These are phyloP conservation scores for Sebastes cheni DNA, from an alignment of 2,797 vertebrate genomes.

Conservation along the genomic window DNA sequence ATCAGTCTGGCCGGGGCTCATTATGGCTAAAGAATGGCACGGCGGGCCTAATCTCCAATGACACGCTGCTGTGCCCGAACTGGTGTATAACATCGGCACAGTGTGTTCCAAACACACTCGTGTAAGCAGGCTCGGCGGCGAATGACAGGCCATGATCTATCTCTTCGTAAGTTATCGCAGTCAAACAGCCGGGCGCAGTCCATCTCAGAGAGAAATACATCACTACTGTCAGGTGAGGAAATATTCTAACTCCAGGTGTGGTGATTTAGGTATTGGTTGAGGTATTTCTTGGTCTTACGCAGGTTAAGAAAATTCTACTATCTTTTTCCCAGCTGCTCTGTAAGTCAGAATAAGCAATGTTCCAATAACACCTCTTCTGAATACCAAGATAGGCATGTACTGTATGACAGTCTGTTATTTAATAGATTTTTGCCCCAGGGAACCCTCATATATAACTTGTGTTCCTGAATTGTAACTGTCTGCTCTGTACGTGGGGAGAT, in stretches of 20 bases:
- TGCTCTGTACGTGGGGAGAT: background rate
- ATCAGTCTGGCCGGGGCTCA: conserved; percentile 53
- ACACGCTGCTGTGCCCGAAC: conserved; percentile 21
- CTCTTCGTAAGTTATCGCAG: conserved; percentile 1
- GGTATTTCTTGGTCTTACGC: background rate
- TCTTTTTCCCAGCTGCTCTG: conserved; percentile 13
- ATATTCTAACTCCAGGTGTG: background rate
- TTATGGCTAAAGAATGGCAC: conserved; percentile 44
- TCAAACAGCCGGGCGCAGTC: background rate
- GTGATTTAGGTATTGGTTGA: background rate
- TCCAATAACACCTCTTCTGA: conserved; percentile 13
- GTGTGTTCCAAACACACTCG: conserved; percentile 11
- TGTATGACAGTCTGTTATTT: conserved; percentile 20
- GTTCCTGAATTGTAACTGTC: conserved; percentile 9
- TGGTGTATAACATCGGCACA: conserved; percentile 28
- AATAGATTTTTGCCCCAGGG: conserved; percentile 23
- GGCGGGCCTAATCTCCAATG: conserved; percentile 37
- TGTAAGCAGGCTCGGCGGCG: conserved; percentile 4
- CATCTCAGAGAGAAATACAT: background rate
- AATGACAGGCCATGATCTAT: background rate
- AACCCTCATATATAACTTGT: conserved; percentile 24
- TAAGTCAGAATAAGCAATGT: conserved; percentile 2
- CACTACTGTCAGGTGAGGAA: background rate
- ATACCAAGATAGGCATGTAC: conserved; percentile 11
- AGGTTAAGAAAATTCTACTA: conserved; percentile 6